Conservation (phyloP, 2,797 vertebrate species). For the Acanthiza pusilla region DNA sequence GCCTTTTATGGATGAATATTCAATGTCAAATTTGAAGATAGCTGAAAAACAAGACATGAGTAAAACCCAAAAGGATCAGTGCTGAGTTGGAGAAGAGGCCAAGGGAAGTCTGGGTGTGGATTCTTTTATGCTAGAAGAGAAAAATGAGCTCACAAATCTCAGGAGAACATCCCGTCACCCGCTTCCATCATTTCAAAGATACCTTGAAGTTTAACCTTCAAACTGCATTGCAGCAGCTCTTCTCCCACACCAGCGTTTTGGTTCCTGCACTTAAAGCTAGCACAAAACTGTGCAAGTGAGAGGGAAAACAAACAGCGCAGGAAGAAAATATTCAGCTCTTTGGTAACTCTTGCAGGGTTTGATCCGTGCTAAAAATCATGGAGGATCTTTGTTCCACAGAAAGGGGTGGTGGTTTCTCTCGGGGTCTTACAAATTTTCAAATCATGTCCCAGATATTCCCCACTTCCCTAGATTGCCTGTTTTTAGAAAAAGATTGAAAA, state of each 20-base stretch:
- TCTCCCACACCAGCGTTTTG: background rate
- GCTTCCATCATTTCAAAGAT: background rate
- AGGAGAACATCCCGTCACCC: background rate
- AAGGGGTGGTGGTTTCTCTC: background rate
- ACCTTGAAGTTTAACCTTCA: slow-evolving; percentile 9
- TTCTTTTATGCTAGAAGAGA: background rate
- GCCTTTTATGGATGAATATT: background rate
- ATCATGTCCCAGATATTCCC: background rate
- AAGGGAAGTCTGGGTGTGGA: background rate
- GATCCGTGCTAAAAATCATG: background rate
- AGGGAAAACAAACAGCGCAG: background rate
- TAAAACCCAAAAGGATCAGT: background rate
- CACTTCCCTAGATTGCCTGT: background rate
- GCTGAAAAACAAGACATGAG: background rate
- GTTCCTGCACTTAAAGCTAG: background rate
- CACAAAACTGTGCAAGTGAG: background rate
- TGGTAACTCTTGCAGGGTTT: background rate
- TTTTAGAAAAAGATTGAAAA: background rate
- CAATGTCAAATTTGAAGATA: background rate
- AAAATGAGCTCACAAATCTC: background rate
- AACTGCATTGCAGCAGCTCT: background rate
- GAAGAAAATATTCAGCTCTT: background rate
- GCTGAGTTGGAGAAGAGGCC: background rate
- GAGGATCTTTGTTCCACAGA: background rate
- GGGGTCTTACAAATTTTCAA: background rate